A percentile compares a stretch with the other conserved stretches of the same genome.
Conservation (phyloP, 2,797 vertebrate genomes). For the Lateolabrax maculatus region DNA sequence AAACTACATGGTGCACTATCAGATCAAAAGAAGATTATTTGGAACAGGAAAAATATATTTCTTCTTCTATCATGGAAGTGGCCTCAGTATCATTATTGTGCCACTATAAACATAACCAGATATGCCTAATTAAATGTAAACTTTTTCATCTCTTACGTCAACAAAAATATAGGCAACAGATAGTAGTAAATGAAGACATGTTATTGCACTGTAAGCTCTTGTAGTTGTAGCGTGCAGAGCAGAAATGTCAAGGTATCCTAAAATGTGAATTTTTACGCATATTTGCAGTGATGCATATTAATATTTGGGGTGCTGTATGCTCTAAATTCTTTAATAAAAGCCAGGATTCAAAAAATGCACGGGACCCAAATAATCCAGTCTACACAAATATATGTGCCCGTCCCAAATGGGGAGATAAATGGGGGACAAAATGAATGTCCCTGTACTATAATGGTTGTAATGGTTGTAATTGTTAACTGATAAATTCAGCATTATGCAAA, state of each 20-base stretch:
- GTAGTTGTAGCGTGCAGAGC: not conserved
- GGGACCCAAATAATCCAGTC: not conserved
- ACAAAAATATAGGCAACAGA: not conserved
- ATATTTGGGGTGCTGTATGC: not conserved
- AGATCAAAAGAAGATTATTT: slow-evolving; percentile 14
- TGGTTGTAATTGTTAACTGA: too few species aligned
- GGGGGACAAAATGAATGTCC: rapidly evolving
- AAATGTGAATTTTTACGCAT: not conserved
- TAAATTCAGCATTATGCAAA: not conserved
- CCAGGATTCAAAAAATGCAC: not conserved
- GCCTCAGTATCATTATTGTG: not conserved
- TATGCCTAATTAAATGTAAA: not conserved
- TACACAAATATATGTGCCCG: not conserved
- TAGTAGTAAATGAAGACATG: not conserved
- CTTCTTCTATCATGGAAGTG: not conserved
- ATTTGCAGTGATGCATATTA: not conserved
- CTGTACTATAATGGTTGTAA: not conserved
- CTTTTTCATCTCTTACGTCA: not conserved
- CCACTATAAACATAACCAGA: not conserved
- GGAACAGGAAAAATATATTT: slow-evolving; percentile 1
- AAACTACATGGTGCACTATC: not conserved
- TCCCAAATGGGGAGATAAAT: not conserved
- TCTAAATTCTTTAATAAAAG: not conserved
- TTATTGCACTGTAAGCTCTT: not conserved
- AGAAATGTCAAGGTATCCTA: not conserved